phyloP scores from a whole-genome alignment of 2,113 vertebrate genomes.

The Cyanistes caeruleus region DNA sequence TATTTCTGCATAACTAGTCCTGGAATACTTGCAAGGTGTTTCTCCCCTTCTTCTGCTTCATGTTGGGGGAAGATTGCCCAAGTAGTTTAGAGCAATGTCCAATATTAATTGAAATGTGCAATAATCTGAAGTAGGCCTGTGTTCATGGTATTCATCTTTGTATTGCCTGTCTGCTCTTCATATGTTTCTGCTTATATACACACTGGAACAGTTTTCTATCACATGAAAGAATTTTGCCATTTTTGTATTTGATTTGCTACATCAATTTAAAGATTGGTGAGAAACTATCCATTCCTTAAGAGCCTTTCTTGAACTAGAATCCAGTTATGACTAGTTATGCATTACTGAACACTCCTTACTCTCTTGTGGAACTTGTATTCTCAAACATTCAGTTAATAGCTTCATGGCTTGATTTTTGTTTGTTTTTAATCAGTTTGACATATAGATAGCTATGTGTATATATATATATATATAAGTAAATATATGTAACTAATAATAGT shows the following conservation, averaged over 20 bases:
- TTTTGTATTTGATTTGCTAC: neutral
- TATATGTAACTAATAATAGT: too few species aligned
- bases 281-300: neutral
- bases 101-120: neutral
- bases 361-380: neutral
- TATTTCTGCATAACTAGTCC: constrained; percentile 58
- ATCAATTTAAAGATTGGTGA: neutral
- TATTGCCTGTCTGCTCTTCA: neutral
- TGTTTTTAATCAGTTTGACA: neutral
- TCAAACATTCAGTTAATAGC: neutral
- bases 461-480: neutral
- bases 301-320: neutral
- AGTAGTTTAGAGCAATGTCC: neutral
- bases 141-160: neutral
- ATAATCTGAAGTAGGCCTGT: neutral
- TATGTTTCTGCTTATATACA: neutral
- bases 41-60: neutral
- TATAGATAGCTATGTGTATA: neutral
- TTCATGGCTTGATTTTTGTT: neutral
- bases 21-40: neutral
- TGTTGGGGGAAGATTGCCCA: neutral
- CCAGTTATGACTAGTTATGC: constrained; percentile 55
- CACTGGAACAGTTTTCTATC: neutral
- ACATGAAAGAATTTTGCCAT: neutral
- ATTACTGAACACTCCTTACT: constrained; percentile 26